phyloP scores from a whole-genome alignment of 2,797 vertebrate genomes.

The Paedocypris micromegethes region DNA sequence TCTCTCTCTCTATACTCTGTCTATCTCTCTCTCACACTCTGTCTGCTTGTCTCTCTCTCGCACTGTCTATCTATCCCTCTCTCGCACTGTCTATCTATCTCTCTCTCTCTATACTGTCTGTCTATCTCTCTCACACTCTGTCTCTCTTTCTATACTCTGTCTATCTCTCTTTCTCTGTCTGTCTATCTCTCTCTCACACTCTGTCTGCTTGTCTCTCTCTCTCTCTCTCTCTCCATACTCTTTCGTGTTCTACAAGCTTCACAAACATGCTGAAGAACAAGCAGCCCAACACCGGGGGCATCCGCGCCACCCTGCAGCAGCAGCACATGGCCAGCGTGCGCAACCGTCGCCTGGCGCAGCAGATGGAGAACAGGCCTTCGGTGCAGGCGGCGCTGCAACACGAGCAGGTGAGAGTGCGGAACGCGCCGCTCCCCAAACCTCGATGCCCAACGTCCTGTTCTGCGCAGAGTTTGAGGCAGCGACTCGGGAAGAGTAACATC shows the following conservation, averaged over 20 bases:
- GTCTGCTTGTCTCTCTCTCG: constrained; percentile 45
- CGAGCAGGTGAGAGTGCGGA: constrained; percentile 80
- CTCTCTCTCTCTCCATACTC: constrained; percentile 54
- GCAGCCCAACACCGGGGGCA: constrained; percentile 91
- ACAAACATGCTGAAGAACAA: constrained; percentile 99
- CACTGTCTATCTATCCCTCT: no score
- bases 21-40: constrained; percentile 56
- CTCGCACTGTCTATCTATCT: constrained; percentile 57
- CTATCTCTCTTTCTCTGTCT: constrained; percentile 67
- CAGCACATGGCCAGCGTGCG: constrained; percentile 95
- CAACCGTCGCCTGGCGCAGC: constrained; percentile 95
- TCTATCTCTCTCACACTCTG: constrained; percentile 67
- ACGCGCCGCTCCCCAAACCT: no score
- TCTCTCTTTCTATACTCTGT: constrained; percentile 60
- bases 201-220: constrained; percentile 47
- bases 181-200: constrained; percentile 57
- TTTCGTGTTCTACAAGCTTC: constrained; percentile 82
- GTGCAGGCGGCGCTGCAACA: constrained; percentile 95
- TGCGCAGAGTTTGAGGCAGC: constrained; percentile 88
- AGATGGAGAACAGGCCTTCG: constrained; percentile 98
- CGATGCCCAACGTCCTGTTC: not conserved
- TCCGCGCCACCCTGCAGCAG: constrained; percentile 96
- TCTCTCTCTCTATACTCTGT: constrained; percentile 67
- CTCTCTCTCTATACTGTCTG: constrained; percentile 63
- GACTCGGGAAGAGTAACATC: constrained; percentile 95